These are phyloP conservation scores for Coptodon bakossiorum DNA, from an alignment of 2,113 vertebrate genomes.

Conservation along the genomic window DNA sequence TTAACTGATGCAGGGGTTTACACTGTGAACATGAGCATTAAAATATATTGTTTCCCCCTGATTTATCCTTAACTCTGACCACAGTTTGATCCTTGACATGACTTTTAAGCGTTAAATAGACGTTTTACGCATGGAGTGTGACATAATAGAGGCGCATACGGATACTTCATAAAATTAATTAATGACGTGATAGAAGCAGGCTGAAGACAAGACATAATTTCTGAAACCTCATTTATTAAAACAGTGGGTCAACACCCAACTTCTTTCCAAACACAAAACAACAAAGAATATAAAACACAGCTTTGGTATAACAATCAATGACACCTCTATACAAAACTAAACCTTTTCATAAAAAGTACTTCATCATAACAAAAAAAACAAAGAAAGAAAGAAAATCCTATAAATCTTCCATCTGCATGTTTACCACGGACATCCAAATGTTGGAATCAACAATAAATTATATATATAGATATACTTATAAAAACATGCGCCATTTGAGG, in stretches of 20 bases:
- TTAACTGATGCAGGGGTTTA: not conserved
- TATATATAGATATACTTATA: not conserved
- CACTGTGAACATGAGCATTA: not conserved
- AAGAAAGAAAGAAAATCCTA: conserved; percentile 12
- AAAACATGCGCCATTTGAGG: conserved; percentile 24
- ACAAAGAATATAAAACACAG: conserved; percentile 74
- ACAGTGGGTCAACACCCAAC: conserved; percentile 44
- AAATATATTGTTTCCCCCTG: not conserved
- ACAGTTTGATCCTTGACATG: not conserved
- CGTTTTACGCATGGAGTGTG: not conserved
- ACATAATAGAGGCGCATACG: not conserved
- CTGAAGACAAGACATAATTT: conserved; percentile 11
- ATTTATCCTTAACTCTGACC: not conserved
- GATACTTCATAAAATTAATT: not conserved
- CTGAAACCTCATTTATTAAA: conserved; percentile 66
- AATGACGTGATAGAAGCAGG: not conserved
- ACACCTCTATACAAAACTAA: conserved; percentile 88
- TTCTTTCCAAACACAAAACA: conserved; percentile 56
- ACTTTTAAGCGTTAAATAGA: not conserved
- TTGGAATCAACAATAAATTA: conserved; percentile 74
- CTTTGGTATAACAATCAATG: conserved; percentile 86
- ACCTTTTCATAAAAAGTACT: conserved; percentile 75
- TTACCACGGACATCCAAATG: conserved; percentile 78
- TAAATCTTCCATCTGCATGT: conserved; percentile 75
- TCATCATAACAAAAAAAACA: conserved; percentile 61